Conservation (phyloP, 2,797 vertebrate genomes). For the Hephaestus fuliginosus region DNA sequence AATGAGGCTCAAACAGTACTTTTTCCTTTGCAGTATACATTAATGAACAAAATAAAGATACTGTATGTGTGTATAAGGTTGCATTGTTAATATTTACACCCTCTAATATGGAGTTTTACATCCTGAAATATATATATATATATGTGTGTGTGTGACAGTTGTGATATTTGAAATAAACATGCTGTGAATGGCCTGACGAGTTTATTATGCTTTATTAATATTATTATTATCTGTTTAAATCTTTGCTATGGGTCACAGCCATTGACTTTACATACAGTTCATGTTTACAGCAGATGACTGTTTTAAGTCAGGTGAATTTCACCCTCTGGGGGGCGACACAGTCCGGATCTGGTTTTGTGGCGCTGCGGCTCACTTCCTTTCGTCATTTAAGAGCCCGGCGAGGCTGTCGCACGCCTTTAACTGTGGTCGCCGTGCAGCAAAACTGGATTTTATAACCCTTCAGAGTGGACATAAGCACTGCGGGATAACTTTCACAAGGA, state of each 20-base stretch:
- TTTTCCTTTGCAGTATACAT: neutral
- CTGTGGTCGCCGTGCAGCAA: conserved; percentile 60
- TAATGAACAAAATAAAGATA: neutral
- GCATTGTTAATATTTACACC: neutral
- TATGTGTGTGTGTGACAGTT: neutral
- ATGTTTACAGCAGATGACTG: neutral
- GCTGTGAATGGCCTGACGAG: neutral
- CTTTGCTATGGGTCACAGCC: neutral
- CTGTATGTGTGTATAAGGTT: neutral
- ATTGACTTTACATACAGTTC: no score
- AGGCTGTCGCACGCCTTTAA: conserved; percentile 60
- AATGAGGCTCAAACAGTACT: neutral
- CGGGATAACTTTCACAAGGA: conserved; percentile 38
- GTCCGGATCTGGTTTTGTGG: neutral
- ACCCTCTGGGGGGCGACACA: conserved; percentile 34
- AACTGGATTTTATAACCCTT: conserved; percentile 77
- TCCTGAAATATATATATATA: neutral
- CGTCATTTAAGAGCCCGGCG: conserved; percentile 59
- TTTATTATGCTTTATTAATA: neutral
- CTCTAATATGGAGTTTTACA: neutral
- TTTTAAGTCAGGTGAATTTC: neutral
- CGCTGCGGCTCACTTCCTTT: conserved; percentile 68
- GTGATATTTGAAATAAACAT: conserved; percentile 28
- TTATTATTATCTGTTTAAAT: neutral
- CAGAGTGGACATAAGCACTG: conserved; percentile 12